phyloP scores from a whole-genome alignment of 2,113 vertebrate genomes.

The Rallus limicola region DNA sequence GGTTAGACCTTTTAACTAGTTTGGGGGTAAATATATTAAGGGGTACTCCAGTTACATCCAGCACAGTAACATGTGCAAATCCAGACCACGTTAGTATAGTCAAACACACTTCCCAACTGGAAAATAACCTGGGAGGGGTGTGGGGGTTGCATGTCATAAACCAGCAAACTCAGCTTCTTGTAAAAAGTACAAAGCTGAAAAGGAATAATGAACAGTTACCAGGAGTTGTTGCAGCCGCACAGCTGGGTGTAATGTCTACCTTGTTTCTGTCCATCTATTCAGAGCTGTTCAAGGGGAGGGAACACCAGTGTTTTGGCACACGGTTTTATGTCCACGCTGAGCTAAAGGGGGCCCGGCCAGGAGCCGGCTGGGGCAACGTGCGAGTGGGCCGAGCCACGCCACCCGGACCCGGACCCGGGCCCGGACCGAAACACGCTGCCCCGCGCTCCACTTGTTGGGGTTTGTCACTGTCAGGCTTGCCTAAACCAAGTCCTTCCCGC shows the following conservation, averaged over 20 bases:
- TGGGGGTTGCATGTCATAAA: background rate
- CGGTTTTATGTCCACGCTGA: background rate
- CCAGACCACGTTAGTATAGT: background rate
- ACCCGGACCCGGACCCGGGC: fast-evolving
- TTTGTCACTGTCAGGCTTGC: background rate
- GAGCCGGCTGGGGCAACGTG: fast-evolving
- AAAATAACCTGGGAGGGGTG: background rate
- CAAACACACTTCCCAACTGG: background rate
- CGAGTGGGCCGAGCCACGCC: fast-evolving
- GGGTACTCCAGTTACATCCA: background rate
- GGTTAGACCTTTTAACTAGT: background rate
- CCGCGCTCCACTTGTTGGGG: too few species aligned
- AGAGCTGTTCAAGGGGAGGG: background rate
- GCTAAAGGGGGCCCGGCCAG: background rate
- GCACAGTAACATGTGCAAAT: background rate
- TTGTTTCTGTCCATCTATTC: background rate
- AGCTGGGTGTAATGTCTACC: background rate
- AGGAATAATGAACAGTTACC: background rate
- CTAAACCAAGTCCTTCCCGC: background rate
- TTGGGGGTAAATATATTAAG: background rate
- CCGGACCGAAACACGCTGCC: background rate
- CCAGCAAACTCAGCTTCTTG: background rate
- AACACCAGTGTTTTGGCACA: background rate
- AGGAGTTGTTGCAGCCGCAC: background rate
- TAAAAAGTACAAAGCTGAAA: background rate